These are phyloP conservation scores for Oreochromis mossambicus DNA, from an alignment of 2,797 vertebrate species.

Conservation along the genomic window DNA sequence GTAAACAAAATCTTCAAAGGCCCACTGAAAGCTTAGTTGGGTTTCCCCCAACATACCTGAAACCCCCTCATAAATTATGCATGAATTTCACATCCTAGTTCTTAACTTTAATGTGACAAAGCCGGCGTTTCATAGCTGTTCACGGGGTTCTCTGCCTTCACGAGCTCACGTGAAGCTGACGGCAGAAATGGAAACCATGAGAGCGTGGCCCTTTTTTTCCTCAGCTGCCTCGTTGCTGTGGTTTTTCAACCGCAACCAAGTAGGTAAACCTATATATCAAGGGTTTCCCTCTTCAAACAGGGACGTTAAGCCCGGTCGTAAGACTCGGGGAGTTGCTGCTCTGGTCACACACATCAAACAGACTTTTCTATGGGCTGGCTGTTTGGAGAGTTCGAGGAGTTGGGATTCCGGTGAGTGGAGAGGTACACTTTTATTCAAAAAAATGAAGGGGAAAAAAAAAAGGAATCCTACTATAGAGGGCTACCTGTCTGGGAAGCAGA, in stretches of 20 bases:
- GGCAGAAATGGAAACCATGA: conserved; percentile 51
- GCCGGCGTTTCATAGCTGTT: conserved; percentile 61
- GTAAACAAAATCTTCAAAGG: conserved; percentile 70
- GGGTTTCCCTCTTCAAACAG: conserved; percentile 71
- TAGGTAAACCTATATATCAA: conserved; percentile 76
- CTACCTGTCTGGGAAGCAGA: conserved; percentile 73
- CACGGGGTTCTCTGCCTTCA: conserved; percentile 22
- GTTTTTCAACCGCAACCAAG: conserved; percentile 52
- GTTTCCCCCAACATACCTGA: conserved; percentile 59
- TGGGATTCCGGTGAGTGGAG: conserved; percentile 47
- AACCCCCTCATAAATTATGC: conserved; percentile 67
- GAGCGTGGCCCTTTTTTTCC: conserved; percentile 29
- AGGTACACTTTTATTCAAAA: conserved; percentile 55
- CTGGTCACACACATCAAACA: conserved; percentile 70
- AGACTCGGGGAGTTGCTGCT: conserved; percentile 51
- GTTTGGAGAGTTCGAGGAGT: conserved; percentile 59
- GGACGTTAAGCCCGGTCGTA: conserved; percentile 38
- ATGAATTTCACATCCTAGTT: conserved; percentile 43
- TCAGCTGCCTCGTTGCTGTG: conserved; percentile 34
- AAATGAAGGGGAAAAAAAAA: not conserved
- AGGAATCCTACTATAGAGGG: conserved; percentile 62
- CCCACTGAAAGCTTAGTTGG: conserved; percentile 62
- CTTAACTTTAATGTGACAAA: conserved; percentile 56
- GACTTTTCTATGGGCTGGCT: conserved; percentile 57
- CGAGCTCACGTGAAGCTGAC: conserved; percentile 54